Base-by-base conservation (phyloP, 1,140 invertebrate species). In the Chrysopa pallens region DNA sequence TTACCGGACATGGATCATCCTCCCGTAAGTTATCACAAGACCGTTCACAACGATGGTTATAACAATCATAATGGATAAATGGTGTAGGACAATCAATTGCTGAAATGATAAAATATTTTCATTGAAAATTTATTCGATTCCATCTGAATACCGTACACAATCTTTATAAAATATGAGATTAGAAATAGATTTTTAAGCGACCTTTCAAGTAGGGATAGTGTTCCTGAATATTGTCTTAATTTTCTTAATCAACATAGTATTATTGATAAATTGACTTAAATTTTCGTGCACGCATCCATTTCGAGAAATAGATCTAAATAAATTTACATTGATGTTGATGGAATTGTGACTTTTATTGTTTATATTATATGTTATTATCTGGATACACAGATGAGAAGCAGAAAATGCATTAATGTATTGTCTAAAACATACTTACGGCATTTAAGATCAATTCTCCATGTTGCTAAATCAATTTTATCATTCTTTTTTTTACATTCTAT, bases 61-160 rank as follows among this genome's bases (percentile, higher is more conserved):
- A 87, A 54, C 85, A 88, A 52, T 87, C 84, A 38, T 80, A 70
- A 56, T 84, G 81, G 1, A 85, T 72, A 15, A 85, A 64, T 0
- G 80, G 80, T 0, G 78, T 46, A 0, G 76, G 68, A 51, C 84
- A 88, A 12, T 67, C 62, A 6, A 70, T 70, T 45, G 79, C 78
- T 76, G 55, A 4, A 56, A 57, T 13, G 9, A 12, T 9, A 31
- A 23, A 13, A 6, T 15, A 44, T 28, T 40, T 36, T 33, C 40
- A 40, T 31, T 40, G 17, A 36, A 36, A 28, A 35, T 6, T 37
- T 47, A n/a, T 17, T 4, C 17, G 35, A 39, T 33, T n/a, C n/a
- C 5, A 23, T 23, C 2, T 5, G 17, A 23, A 23, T 23, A 5
- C 17, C 11, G 28, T 13, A 23, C 23, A 12, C 23, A 12, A 31